Conservation (phyloP, 2,888 invertebrate species). For the Lampropteryx suffumata region DNA sequence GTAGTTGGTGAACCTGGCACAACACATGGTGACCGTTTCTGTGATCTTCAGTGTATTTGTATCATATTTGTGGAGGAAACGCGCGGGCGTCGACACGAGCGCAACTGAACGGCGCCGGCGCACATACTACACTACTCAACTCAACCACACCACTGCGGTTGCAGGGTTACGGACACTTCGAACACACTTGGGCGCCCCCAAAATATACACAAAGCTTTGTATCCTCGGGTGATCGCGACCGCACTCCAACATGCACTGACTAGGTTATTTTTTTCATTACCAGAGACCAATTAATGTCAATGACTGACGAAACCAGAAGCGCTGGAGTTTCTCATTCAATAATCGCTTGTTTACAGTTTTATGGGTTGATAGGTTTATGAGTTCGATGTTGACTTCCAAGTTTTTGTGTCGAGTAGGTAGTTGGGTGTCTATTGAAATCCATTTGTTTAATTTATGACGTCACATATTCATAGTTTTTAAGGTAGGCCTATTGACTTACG, state of each 20-base stretch:
- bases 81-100: conserved; percentile 48
- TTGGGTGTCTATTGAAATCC: conserved; percentile 5
- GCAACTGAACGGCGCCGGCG: conserved; percentile 61
- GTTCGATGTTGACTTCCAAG: conserved; percentile 20
- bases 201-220: conserved; percentile 54
- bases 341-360: conserved; percentile 50
- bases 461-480: conserved; percentile 1
- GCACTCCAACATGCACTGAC: conserved; percentile 67
- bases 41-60: conserved; percentile 55
- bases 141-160: conserved; percentile 38
- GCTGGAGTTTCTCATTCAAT: conserved; percentile 58
- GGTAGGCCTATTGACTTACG: no score
- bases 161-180: conserved; percentile 45
- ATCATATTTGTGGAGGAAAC: conserved; percentile 61
- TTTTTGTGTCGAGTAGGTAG: conserved; percentile 17
- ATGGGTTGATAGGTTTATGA: conserved; percentile 40
- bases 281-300: conserved; percentile 70
- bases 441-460: conserved; percentile 19
- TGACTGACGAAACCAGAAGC: conserved; percentile 70
- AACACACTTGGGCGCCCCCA: conserved; percentile 53
- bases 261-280: conserved; percentile 62
- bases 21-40: conserved; percentile 67
- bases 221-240: conserved; percentile 48
- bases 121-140: conserved; percentile 69
- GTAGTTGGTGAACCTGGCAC: conserved; percentile 72